These are phyloP conservation scores for Colistium nudipinnis DNA, from an alignment of 2,113 vertebrate genomes.

Conservation along the genomic window DNA sequence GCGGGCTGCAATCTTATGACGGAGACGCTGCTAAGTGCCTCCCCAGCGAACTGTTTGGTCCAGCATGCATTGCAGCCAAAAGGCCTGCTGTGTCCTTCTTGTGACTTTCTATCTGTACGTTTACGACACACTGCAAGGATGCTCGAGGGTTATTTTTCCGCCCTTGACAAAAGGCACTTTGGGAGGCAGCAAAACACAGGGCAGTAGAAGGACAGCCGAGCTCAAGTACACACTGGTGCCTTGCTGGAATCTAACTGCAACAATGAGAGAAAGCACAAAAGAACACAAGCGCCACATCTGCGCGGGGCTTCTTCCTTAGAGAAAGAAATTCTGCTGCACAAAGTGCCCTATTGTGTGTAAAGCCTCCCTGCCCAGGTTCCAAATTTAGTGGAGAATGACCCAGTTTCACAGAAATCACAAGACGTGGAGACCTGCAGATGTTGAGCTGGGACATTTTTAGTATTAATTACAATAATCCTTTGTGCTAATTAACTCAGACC, in stretches of 20 bases:
- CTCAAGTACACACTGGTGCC: not conserved
- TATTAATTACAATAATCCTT: not conserved
- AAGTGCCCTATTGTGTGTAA: conserved; percentile 26
- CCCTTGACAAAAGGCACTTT: not conserved
- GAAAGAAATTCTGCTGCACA: conserved; percentile 3
- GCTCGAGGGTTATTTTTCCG: not conserved
- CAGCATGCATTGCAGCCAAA: not conserved
- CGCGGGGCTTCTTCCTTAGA: not conserved
- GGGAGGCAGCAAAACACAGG: not conserved
- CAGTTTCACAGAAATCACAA: conserved; percentile 37
- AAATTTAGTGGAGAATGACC: conserved; percentile 27
- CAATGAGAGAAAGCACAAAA: not conserved
- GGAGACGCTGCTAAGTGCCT: not conserved
- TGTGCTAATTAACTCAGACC: not conserved
- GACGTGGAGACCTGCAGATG: conserved; percentile 29
- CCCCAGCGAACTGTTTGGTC: not conserved
- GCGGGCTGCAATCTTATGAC: not conserved
- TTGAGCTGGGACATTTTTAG: not conserved
- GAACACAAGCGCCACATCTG: not conserved
- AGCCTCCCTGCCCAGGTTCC: not conserved
- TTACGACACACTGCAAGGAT: not conserved
- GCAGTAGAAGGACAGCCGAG: not conserved
- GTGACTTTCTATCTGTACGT: not conserved
- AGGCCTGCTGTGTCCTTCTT: not conserved
- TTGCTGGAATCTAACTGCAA: not conserved